Conservation (phyloP, 2,888 invertebrate genomes). For the Aporophyla lueneburgensis region DNA sequence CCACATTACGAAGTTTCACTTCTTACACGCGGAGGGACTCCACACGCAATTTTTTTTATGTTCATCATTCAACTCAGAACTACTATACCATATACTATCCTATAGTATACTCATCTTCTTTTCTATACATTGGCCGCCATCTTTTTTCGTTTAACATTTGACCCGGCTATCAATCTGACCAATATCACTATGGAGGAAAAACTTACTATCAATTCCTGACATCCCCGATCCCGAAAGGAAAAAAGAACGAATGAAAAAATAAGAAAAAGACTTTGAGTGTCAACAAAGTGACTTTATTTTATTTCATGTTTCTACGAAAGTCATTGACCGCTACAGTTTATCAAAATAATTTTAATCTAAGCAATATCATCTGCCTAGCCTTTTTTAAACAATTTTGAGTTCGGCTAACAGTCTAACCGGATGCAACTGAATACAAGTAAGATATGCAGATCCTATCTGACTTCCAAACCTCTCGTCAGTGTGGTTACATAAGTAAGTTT, state of each 20-base stretch:
- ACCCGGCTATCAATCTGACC: constrained; percentile 12
- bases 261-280: no score
- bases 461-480: no score
- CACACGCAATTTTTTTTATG: no score
- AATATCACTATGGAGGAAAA: constrained; percentile 1
- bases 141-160: constrained; percentile 15
- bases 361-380: neutral
- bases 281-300: neutral
- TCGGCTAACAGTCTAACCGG: no score
- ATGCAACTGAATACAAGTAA: no score
- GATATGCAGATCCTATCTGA: no score
- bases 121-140: neutral
- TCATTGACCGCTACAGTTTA: no score
- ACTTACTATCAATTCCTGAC: neutral
- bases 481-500: no score
- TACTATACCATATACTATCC: neutral
- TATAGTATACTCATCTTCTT: neutral
- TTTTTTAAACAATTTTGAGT: no score
- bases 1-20: no score
- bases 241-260: neutral
- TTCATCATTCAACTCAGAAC: constrained; percentile 9
- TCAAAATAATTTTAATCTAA: neutral
- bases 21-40: no score
- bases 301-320: neutral
- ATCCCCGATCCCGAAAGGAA: neutral